These are phyloP conservation scores for Eilema griseolum DNA, from an alignment of 2,888 invertebrate species.

Conservation along the genomic window DNA sequence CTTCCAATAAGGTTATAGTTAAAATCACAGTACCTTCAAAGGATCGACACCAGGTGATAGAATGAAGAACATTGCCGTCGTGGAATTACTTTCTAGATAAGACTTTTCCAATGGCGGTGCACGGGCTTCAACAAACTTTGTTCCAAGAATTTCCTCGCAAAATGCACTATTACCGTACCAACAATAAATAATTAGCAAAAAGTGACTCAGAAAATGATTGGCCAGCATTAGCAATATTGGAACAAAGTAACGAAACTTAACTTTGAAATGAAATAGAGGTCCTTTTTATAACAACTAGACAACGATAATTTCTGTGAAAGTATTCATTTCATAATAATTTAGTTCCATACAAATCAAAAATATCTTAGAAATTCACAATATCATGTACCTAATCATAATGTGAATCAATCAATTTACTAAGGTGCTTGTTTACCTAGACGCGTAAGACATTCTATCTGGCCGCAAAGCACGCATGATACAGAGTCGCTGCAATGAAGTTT, in stretches of 20 bases:
- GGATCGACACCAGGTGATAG: conserved; percentile 98
- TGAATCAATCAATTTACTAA: neutral
- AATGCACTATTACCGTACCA: conserved; percentile 86
- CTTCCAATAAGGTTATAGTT: neutral
- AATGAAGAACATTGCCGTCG: conserved; percentile 97
- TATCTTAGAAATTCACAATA: neutral
- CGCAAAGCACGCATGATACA: conserved; percentile 97
- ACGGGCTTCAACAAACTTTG: conserved; percentile 93
- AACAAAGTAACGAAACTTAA: neutral
- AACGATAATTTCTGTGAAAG: too few species aligned
- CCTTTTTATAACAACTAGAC: neutral
- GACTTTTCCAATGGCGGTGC: conserved; percentile 94
- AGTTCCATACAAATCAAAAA: neutral
- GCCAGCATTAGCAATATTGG: neutral
- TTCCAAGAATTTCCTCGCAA: conserved; percentile 95
- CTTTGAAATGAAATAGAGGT: too few species aligned
- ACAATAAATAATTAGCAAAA: neutral
- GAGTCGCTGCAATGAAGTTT: conserved; percentile 93
- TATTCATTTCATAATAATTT: neutral
- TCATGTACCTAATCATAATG: neutral
- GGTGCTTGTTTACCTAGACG: conserved; percentile 87
- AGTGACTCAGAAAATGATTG: neutral
- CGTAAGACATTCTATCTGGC: conserved; percentile 98
- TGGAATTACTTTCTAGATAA: conserved; percentile 93
- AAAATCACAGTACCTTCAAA: conserved; percentile 87